phyloP scores from a whole-genome alignment of 2,113 vertebrate species.

The Seriola dumerili region DNA sequence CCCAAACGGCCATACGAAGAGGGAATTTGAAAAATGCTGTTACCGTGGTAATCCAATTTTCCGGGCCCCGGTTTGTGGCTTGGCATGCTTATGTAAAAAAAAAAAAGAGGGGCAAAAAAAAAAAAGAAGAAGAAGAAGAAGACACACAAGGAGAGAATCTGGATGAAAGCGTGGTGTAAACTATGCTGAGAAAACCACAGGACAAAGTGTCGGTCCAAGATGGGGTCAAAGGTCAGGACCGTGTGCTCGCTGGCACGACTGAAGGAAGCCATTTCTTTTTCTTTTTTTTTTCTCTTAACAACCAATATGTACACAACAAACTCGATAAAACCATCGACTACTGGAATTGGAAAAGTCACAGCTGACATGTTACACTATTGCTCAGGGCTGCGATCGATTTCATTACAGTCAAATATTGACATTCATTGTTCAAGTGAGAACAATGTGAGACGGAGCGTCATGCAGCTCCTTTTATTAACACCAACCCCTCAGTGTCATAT shows the following conservation, averaged over 20 bases:
- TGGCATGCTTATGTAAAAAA: slow-evolving; percentile 51
- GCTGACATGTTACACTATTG: not conserved
- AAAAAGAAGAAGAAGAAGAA: not conserved
- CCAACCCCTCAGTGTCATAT: slow-evolving; percentile 35
- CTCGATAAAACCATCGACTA: not conserved
- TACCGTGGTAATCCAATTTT: slow-evolving; percentile 78
- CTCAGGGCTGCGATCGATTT: slow-evolving; percentile 12
- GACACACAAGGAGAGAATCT: slow-evolving; percentile 4
- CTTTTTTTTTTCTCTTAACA: no score
- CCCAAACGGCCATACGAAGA: slow-evolving; percentile 40
- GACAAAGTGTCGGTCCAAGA: not conserved
- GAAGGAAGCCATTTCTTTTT: no score
- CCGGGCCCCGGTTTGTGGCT: slow-evolving; percentile 46
- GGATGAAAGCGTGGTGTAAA: slow-evolving; percentile 6
- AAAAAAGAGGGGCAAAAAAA: slow-evolving; percentile 13
- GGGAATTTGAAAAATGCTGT: slow-evolving; percentile 70
- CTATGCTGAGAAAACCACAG: not conserved
- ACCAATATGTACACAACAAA: not conserved
- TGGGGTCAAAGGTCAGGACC: slow-evolving; percentile 13
- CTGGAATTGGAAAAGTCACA: not conserved
- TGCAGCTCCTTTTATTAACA: slow-evolving; percentile 26
- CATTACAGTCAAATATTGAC: not conserved
- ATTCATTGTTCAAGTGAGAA: slow-evolving; percentile 17
- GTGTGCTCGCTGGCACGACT: not conserved
- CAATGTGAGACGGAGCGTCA: slow-evolving; percentile 1